Evolutionary conservation across 1,140 invertebrate genomes (phyloP).

Genomic region (Megathymus violae): DNA sequence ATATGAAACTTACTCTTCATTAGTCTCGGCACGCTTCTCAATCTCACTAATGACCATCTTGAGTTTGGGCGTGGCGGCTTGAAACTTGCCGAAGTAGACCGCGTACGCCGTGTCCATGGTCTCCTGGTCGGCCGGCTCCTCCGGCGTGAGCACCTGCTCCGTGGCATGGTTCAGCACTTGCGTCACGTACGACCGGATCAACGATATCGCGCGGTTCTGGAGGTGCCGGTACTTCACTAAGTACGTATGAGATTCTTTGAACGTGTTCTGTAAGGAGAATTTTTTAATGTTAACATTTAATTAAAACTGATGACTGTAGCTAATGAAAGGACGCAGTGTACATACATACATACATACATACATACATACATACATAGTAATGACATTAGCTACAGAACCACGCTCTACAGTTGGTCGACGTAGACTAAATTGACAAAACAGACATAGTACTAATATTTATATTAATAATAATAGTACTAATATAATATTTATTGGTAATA

Average conservation of each 20-base stretch:
- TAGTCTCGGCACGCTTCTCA: slow-evolving; percentile 89
- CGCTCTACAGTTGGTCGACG: no score
- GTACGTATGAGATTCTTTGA: slow-evolving; percentile 88
- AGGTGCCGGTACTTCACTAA: slow-evolving; percentile 91
- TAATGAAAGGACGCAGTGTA: no score
- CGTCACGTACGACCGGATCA: slow-evolving; percentile 90
- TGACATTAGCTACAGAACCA: no score
- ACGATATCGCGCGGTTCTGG: slow-evolving; percentile 89
- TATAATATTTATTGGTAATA: no score
- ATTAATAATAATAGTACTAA: no score
- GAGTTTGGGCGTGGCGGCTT: slow-evolving; percentile 93
- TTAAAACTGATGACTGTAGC: no score
- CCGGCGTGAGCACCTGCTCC: slow-evolving; percentile 86
- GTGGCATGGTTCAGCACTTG: slow-evolving; percentile 90
- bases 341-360: no score
- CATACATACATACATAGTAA: no score
- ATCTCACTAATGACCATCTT: slow-evolving; percentile 92
- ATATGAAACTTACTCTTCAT: slow-evolving; percentile 86
- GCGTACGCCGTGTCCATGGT: slow-evolving; percentile 92
- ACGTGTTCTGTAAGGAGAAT: slow-evolving; percentile 67
- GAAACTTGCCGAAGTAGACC: slow-evolving; percentile 97
- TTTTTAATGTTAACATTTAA: no score
- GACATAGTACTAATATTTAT: no score
- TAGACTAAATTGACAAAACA: no score
- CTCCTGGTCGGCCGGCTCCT: slow-evolving; percentile 74